Evolutionary conservation across 2,888 invertebrate species (phyloP).

Genomic region (Dryocosmus kuriphilus): DNA sequence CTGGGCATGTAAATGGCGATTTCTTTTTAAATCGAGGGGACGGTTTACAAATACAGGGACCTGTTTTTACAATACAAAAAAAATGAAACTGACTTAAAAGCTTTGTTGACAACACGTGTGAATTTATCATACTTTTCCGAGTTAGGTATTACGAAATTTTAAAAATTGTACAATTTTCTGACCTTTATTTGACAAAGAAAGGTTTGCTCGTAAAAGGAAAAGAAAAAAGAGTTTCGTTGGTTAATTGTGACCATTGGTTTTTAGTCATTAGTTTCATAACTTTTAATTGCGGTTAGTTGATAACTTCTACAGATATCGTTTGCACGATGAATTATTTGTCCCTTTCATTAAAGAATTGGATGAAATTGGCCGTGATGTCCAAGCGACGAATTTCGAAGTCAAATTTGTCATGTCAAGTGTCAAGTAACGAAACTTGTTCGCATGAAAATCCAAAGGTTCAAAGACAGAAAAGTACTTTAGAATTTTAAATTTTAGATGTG

Average conservation of each 20-base stretch:
- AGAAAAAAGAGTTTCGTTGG: not conserved
- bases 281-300: not conserved
- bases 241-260: not conserved
- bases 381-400: slow-evolving; percentile 58
- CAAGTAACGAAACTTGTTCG: slow-evolving; percentile 65
- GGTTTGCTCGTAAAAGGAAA: not conserved
- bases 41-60: not conserved
- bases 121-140: not conserved
- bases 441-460: slow-evolving; percentile 63
- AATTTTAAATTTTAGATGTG: slow-evolving; percentile 8
- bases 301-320: not conserved
- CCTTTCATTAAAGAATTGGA: slow-evolving; percentile 42
- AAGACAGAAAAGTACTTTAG: slow-evolving; percentile 57
- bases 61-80: not conserved
- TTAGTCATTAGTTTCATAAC: not conserved
- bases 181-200: not conserved
- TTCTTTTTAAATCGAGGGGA: not conserved
- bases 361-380: slow-evolving; percentile 29
- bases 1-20: not conserved
- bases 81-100: not conserved
- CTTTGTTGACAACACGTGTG: not conserved
- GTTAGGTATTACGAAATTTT: not conserved
- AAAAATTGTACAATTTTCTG: not conserved
- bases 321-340: slow-evolving; percentile 56
- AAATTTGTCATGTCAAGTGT: slow-evolving; percentile 65